Evolutionary conservation across 2,888 invertebrate genomes (phyloP), one percentile per base, ranked within the genome.

Genomic region (Himalopsyche anomala): DNA sequence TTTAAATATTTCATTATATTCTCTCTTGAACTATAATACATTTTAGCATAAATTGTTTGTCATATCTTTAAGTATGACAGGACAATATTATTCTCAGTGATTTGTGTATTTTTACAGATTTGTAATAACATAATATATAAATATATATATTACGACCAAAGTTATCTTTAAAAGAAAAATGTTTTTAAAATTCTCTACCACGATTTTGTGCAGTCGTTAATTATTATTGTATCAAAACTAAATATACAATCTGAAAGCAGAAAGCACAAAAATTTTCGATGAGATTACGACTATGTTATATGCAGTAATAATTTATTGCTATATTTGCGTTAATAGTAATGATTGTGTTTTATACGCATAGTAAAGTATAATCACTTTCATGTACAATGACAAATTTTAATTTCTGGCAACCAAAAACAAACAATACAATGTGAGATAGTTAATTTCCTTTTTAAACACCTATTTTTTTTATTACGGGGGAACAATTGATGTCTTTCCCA

Each of bases 401-500:
- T 11, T 19, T 62, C 62, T 28, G 62, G 8, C 62, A 19, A 62
- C n/a, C 62, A 19, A 19, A 62, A 62, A 62, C 62, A 62, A 19
- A 62, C 62, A 74, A 74, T 38, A 17, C 4, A 15, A 74, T 74
- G 45, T 80, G 80, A 80, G 28, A 51, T 80, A 80, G 80, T 80
- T 45, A 80, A 80, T 40, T 45, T 15, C 38, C 36, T 74, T 74
- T 45, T 80, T 8, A 17, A 80, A 42, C 36, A 12, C 9, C 38
- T 36, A 28, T 36, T 38, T 19, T 36, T 62, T 62, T 62, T 62
- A 62, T 5, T 17, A 83, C 12, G 56, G 54, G 40, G 28, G 82
- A 40, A 82, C 42, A 55, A 36, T 56, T 82, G 69, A 87, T 84
- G 83, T 82, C 85, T 87, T 85, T 88, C 87, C 87, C 83, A 84